A percentile compares a stretch with the other conserved stretches of the same genome.
Evolutionary conservation across 2,888 invertebrate genomes (phyloP).

Genomic region (Salpingus planirostris): DNA sequence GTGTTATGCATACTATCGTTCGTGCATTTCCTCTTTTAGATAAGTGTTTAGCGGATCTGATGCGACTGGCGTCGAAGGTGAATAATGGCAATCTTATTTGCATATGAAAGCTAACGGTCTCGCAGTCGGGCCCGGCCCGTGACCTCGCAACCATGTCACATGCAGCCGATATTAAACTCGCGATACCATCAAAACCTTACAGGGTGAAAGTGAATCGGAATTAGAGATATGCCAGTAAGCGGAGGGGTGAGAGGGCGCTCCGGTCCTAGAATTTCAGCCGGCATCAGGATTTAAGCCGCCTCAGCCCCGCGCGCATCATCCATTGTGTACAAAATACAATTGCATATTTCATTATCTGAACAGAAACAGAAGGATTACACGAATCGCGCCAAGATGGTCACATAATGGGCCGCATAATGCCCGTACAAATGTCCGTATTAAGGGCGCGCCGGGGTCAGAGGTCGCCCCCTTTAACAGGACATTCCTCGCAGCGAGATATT

Average conservation of each 20-base stretch:
- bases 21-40: constrained; percentile 20
- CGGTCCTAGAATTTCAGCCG: constrained; percentile 7
- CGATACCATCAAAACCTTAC: constrained; percentile 26
- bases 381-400: constrained; percentile 24
- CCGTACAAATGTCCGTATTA: constrained; percentile 33
- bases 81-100: constrained; percentile 40
- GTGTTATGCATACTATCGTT: constrained; percentile 8
- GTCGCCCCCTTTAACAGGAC: constrained; percentile 15
- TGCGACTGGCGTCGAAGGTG: constrained; percentile 32
- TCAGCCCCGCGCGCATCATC: constrained; percentile 20
- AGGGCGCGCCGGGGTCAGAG: no score
- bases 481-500: constrained; percentile 13
- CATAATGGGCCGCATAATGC: constrained; percentile 31
- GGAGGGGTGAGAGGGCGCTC: constrained; percentile 9
- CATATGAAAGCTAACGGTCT: constrained; percentile 36
- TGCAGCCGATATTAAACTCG: constrained; percentile 26
- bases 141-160: constrained; percentile 26
- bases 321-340: constrained; percentile 31
- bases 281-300: constrained; percentile 13
- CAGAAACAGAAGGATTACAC: constrained; percentile 32
- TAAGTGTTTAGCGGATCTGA: constrained; percentile 26
- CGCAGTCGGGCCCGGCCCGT: constrained; percentile 17
- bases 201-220: constrained; percentile 25
- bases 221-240: constrained; percentile 19
- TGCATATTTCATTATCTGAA: constrained; percentile 33